Evolutionary conservation across 1,140 invertebrate species (phyloP).

Genomic region (Rhyacophila brunnea): DNA sequence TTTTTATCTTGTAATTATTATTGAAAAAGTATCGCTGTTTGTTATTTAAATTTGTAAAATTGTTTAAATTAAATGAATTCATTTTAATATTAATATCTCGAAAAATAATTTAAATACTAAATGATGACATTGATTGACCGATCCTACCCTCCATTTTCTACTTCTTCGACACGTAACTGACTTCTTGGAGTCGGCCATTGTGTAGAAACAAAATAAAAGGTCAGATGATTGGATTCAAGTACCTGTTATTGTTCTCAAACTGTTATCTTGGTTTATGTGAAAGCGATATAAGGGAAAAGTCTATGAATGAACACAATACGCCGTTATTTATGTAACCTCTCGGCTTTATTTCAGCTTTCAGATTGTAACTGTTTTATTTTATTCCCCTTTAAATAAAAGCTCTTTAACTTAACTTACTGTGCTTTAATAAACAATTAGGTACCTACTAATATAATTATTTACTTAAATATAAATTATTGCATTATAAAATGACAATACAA

Average conservation of each 20-base stretch:
- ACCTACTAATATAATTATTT: neutral
- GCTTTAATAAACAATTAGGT: neutral
- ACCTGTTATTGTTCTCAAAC: constrained; percentile 17
- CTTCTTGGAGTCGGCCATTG: constrained; percentile 1
- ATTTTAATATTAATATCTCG: no score
- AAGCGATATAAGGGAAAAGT: constrained; percentile 4
- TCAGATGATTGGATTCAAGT: constrained; percentile 20
- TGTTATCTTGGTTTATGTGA: constrained; percentile 11
- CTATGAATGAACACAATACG: constrained; percentile 8
- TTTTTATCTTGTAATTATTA: no score
- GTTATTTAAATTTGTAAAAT: no score
- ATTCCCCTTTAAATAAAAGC: neutral
- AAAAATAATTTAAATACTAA: no score
- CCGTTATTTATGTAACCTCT: neutral
- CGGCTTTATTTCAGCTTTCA: neutral
- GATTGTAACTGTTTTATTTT: neutral
- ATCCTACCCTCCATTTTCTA: no score
- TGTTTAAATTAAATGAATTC: no score
- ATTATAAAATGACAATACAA: no score
- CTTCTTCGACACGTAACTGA: no score
- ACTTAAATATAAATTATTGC: no score
- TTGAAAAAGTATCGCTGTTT: no score
- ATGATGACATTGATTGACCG: no score
- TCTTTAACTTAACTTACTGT: neutral
- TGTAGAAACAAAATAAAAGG: constrained; percentile 16